phyloP scores from a whole-genome alignment of 2,797 vertebrate genomes.

The Ctenopoma multispine region DNA sequence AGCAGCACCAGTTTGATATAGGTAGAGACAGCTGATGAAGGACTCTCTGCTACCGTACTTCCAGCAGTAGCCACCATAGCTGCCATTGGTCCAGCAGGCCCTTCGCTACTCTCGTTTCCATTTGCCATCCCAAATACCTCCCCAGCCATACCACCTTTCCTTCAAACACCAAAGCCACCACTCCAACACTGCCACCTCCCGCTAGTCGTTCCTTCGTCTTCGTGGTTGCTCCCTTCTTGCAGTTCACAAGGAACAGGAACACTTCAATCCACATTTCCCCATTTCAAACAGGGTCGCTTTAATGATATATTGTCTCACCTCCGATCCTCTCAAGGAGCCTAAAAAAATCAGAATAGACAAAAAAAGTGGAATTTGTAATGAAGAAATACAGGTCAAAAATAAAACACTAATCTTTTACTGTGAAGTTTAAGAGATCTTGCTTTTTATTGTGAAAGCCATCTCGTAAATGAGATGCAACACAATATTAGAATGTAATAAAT shows the following conservation, averaged over 20 bases:
- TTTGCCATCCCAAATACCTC: slow-evolving; percentile 77
- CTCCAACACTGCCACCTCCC: slow-evolving; percentile 71
- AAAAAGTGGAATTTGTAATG: slow-evolving; percentile 6
- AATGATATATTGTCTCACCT: slow-evolving; percentile 46
- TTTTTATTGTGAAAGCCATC: no score
- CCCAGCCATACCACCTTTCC: slow-evolving; percentile 58
- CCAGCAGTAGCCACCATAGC: slow-evolving; percentile 74
- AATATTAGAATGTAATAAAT: background rate
- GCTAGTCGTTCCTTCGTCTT: slow-evolving; percentile 73
- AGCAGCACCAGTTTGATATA: slow-evolving; percentile 90
- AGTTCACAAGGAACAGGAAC: slow-evolving; percentile 74
- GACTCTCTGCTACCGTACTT: slow-evolving; percentile 69
- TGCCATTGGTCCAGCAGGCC: slow-evolving; percentile 75
- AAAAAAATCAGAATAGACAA: slow-evolving; percentile 50
- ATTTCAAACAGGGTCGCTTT: slow-evolving; percentile 66
- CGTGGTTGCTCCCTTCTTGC: slow-evolving; percentile 76
- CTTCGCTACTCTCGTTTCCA: slow-evolving; percentile 82
- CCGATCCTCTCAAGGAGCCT: slow-evolving; percentile 57
- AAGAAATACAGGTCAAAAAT: background rate
- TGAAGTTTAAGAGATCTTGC: background rate
- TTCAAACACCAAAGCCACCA: slow-evolving; percentile 59
- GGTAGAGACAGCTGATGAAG: slow-evolving; percentile 84
- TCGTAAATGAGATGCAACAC: no score
- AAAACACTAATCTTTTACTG: background rate
- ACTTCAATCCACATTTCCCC: slow-evolving; percentile 77